Evolutionary conservation across 1,140 invertebrate species (phyloP).

Genomic region (Drosophila albomicans): DNA sequence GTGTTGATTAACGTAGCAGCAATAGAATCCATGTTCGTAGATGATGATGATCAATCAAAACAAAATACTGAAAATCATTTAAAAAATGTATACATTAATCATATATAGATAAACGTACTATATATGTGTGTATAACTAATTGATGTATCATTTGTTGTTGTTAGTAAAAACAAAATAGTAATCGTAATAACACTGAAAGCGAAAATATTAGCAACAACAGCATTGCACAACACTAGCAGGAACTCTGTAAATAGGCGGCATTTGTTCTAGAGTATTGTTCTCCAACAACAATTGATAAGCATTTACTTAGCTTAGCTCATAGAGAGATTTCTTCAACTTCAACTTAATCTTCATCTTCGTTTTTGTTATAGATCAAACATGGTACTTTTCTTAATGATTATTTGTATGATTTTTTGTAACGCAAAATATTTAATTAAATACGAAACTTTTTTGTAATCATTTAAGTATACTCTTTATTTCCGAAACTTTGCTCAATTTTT

Average conservation of each 20-base stretch:
- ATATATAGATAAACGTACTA: conserved; percentile 37
- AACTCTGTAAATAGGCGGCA: conserved; percentile 50
- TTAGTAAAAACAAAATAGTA: conserved; percentile 20
- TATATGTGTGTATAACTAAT: conserved; percentile 40
- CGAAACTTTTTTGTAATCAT: conserved; percentile 51
- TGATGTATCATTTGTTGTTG: conserved; percentile 55
- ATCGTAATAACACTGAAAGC: conserved; percentile 16
- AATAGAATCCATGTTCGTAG: conserved; percentile 14
- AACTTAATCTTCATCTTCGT: not conserved
- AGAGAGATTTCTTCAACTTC: conserved; percentile 4
- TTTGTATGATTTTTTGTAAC: conserved; percentile 57
- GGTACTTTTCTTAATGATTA: conserved; percentile 36
- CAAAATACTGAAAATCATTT: conserved; percentile 13
- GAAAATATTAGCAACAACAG: conserved; percentile 36
- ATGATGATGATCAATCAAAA: conserved; percentile 11
- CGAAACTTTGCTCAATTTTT: conserved; percentile 65
- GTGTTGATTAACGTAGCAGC: conserved; percentile 13
- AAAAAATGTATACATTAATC: not conserved
- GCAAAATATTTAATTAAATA: conserved; percentile 54
- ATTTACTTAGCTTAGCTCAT: conserved; percentile 43
- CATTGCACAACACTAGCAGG: conserved; percentile 25
- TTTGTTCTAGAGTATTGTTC: conserved; percentile 23
- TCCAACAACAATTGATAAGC: conserved; percentile 45
- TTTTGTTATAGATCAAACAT: conserved; percentile 44
- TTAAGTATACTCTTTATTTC: conserved; percentile 6